Base-by-base conservation (phyloP, 1,140 invertebrate species). In the Limonius californicus region DNA sequence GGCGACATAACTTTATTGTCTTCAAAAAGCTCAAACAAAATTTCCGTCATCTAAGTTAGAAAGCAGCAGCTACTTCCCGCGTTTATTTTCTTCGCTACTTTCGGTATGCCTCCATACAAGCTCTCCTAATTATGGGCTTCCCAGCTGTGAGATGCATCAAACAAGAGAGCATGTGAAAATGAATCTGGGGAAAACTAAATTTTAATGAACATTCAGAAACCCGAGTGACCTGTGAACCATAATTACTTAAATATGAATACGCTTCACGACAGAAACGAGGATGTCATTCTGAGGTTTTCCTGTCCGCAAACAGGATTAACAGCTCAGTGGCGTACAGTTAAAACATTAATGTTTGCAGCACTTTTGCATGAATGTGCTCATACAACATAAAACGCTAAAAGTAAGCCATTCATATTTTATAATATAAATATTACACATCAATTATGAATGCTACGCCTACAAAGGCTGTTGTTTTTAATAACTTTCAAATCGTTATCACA, bases 151-250 rank as follows among this genome's bases (percentile, higher is more conserved):
- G 2, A 14, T 18, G n/a, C 8, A 7, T 1, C 7, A 39, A 15
- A 50, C 7, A 2, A 50, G 45, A 11, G 45, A 50, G 45, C 8
- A 21, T 50, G 20, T 19, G 45, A 50, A 50, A 50, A 50, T 19
- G 45, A 50, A 50, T 50, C 45, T 50, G 16, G 45, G 45, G 45
- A 50, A 50, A 50, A 50, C 45, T 50, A 50, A 50, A 50, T 50
- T 50, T 50, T 50, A 50, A 50, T 50, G 45, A 50, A 50, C 45
- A 19, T 6, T 3, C 45, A 19, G 6, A 19, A 50, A 50, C 45
- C 45, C 45, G 16, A 18, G 45, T 50, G 45, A 50, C 45, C 45
- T 50, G 2, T 18, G 45, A 50, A 21, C 14, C 19, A 14, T 18
- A 50, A 50, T 50, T 50, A 50, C 45, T 50, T 50, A 50, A 50